Conservation (phyloP, 23 tunicate species). For the Diplosoma virens region DNA sequence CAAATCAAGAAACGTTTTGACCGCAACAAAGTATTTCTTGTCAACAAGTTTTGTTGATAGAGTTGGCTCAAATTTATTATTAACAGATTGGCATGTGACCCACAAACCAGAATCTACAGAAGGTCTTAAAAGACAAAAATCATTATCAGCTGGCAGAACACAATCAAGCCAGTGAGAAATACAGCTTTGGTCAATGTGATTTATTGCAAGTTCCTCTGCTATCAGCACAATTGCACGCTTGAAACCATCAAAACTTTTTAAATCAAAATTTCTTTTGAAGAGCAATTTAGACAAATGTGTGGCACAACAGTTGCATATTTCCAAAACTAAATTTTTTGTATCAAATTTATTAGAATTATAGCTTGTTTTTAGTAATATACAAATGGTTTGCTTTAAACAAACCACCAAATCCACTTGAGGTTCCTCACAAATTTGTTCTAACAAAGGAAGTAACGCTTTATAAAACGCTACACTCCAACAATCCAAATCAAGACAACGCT, state of each 20-base stretch:
- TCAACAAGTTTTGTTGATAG: not conserved
- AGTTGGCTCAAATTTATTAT: not conserved
- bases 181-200: slow-evolving; percentile 2
- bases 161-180: slow-evolving; percentile 5
- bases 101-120: not conserved
- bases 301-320: not conserved
- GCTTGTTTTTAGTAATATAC: slow-evolving; percentile 7
- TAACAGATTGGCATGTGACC: not conserved
- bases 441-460: not conserved
- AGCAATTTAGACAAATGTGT: not conserved
- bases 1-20: not conserved
- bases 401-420: not conserved
- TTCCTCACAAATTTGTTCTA: not conserved
- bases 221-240: not conserved
- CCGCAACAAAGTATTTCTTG: not conserved
- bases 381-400: not conserved
- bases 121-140: not conserved
- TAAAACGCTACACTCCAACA: not conserved
- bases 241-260: not conserved
- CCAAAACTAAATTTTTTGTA: not conserved
- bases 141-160: not conserved
- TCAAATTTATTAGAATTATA: not conserved
- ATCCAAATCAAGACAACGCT: not conserved
- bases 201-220: slow-evolving; percentile 24
- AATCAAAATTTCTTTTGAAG: not conserved